These are phyloP conservation scores for Heliocidaris tuberculata DNA, from an alignment of 35 echinoderm and acorn worm species.

Conservation along the genomic window DNA sequence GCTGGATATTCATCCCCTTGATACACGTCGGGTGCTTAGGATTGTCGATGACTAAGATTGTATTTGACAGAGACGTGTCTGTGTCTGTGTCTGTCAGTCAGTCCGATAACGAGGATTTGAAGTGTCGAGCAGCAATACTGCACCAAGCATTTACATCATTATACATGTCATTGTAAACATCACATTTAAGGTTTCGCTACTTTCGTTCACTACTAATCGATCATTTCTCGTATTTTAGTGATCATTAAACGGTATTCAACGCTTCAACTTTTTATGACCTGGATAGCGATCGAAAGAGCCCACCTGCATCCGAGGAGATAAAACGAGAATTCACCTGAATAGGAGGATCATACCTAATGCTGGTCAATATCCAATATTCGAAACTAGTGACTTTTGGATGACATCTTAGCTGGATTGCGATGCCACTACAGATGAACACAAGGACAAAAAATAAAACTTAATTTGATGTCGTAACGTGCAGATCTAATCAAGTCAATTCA, in stretches of 20 bases:
- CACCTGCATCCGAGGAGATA: background rate
- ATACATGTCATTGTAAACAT: background rate
- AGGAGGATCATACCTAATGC: background rate
- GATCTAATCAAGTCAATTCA: background rate
- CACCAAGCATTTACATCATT: background rate
- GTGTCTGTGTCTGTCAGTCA: background rate
- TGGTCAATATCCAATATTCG: background rate
- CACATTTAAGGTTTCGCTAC: background rate
- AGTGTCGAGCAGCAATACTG: background rate
- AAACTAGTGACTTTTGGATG: no score
- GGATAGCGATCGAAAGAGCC: background rate
- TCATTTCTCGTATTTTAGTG: background rate
- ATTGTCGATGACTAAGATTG: background rate
- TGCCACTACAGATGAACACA: background rate
- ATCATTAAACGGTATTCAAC: background rate
- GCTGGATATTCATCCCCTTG: background rate
- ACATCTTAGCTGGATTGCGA: background rate
- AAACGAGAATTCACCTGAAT: background rate
- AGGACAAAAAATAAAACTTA: background rate
- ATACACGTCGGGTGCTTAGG: background rate
- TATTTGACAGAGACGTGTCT: background rate
- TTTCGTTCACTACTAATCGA: background rate
- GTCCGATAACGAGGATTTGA: background rate
- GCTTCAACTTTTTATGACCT: background rate
- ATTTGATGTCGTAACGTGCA: background rate